Percentiles rank a stretch among this genome's conserved stretches.
phyloP scores from a whole-genome alignment of 2,888 invertebrate genomes.

The Acanthosepion lycidas region DNA sequence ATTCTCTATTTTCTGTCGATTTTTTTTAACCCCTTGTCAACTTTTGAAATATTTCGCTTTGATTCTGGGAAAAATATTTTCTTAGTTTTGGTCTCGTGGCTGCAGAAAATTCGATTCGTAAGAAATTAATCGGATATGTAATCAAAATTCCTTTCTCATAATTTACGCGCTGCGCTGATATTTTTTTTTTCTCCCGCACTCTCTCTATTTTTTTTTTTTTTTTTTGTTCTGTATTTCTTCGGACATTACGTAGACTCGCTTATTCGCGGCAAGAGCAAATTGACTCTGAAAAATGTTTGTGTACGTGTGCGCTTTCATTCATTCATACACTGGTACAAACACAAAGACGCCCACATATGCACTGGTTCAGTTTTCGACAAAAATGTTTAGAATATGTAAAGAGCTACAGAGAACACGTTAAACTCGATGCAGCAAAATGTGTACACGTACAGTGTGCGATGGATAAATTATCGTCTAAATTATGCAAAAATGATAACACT shows the following conservation, averaged over 20 bases:
- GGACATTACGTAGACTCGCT: background rate
- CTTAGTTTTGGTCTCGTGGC: background rate
- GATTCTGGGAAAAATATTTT: background rate
- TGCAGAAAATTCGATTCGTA: background rate
- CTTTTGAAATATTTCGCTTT: background rate
- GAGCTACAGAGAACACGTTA: no score
- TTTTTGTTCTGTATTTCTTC: background rate
- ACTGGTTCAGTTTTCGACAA: no score
- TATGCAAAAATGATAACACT: no score
- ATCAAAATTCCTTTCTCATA: background rate
- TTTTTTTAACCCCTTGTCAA: background rate
- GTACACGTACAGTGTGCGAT: no score
- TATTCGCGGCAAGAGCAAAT: background rate
- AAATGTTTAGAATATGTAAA: no score
- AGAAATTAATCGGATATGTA: background rate
- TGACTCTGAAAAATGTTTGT: no score
- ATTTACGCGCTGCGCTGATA: background rate
- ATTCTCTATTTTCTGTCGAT: background rate
- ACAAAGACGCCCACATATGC: no score
- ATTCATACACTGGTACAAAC: no score
- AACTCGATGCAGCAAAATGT: no score
- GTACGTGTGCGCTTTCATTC: no score
- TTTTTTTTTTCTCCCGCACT: background rate
- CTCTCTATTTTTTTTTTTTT: background rate
- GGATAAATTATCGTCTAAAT: no score